These are phyloP conservation scores for Halichoerus grypus DNA, from an alignment of 2,113 vertebrate species.

Conservation along the genomic window DNA sequence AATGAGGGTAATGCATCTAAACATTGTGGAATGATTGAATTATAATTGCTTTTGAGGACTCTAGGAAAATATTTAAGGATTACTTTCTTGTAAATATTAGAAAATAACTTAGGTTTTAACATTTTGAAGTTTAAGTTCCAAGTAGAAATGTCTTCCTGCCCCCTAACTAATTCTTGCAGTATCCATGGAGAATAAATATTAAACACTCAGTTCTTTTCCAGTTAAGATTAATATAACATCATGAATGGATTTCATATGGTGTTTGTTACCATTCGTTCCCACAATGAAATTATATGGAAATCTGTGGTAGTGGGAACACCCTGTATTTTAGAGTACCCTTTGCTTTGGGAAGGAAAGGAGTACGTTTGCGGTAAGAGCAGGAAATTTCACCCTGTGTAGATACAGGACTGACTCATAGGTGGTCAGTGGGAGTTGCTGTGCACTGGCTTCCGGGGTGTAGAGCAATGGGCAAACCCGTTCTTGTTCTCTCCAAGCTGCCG, in stretches of 20 bases:
- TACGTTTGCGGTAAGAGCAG: conserved; percentile 38
- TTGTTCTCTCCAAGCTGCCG: background rate
- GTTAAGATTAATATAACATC: conserved; percentile 18
- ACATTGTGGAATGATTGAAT: conserved; percentile 11
- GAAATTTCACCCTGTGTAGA: conserved; percentile 13
- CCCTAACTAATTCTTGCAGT: conserved; percentile 24
- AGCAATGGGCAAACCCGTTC: background rate
- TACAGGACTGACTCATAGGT: conserved; percentile 39
- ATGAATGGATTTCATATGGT: conserved; percentile 66
- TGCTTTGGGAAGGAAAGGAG: conserved; percentile 1
- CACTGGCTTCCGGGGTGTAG: background rate
- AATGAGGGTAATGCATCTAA: background rate
- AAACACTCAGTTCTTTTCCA: conserved; percentile 55
- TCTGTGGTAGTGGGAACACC: conserved; percentile 64
- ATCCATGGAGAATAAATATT: conserved; percentile 79
- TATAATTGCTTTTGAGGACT: background rate
- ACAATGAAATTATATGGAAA: conserved; percentile 60
- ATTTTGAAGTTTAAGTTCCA: conserved; percentile 48
- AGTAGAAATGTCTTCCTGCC: conserved; percentile 39
- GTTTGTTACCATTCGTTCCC: conserved; percentile 65
- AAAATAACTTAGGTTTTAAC: conserved; percentile 3
- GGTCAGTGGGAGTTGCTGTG: background rate
- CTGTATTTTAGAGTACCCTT: conserved; percentile 38
- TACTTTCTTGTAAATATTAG: background rate
- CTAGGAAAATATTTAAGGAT: conserved; percentile 22